phyloP scores from a whole-genome alignment of 2,113 vertebrate genomes.

The Campylomormyrus tamandua region DNA sequence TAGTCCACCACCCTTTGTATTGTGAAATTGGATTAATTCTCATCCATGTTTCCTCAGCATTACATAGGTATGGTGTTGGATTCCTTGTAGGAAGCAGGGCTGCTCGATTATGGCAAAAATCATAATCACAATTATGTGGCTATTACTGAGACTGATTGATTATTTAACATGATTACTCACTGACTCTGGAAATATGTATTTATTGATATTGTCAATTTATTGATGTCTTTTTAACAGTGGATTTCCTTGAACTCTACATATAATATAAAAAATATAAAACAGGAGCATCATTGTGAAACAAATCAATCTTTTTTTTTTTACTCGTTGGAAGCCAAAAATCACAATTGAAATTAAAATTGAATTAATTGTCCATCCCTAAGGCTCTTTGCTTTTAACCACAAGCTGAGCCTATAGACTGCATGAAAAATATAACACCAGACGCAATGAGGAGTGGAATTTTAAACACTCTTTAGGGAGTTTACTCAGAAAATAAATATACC shows the following conservation, averaged over 20 bases:
- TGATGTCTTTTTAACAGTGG: background rate
- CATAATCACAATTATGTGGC: background rate
- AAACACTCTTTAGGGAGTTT: background rate
- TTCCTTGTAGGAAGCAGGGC: background rate
- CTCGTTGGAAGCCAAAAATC: background rate
- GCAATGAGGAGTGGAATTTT: background rate
- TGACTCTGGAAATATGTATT: background rate
- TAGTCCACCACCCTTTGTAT: background rate
- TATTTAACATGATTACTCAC: background rate
- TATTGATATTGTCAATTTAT: background rate
- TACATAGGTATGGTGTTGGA: background rate
- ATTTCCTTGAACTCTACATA: background rate
- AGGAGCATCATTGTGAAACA: background rate
- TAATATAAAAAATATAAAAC: background rate
- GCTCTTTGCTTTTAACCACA: background rate
- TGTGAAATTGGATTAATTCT: background rate
- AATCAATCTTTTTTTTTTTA: background rate
- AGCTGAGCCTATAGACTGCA: background rate
- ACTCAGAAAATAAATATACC: background rate
- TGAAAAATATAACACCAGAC: background rate
- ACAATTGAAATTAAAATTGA: background rate
- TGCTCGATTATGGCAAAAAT: background rate
- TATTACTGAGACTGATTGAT: background rate
- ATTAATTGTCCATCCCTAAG: background rate
- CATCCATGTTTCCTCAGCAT: background rate